These are phyloP conservation scores for Caradrina clavipalpis DNA, from an alignment of 2,888 invertebrate genomes.

Conservation along the genomic window DNA sequence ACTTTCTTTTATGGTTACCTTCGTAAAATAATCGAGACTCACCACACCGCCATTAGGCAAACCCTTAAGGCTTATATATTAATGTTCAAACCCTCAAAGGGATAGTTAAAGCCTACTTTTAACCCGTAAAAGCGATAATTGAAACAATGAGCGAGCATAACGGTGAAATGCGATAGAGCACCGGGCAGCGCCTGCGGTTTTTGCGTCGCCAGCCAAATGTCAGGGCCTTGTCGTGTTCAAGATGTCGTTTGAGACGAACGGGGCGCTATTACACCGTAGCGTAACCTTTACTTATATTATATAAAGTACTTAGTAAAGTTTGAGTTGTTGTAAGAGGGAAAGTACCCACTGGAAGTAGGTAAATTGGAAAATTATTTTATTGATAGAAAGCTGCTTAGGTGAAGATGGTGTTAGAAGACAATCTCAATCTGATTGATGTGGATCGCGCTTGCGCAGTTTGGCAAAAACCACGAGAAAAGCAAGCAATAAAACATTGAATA, in stretches of 20 bases:
- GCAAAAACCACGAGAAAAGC: no score
- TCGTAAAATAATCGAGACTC: background rate
- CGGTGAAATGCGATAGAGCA: conserved; percentile 62
- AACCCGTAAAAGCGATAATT: conserved; percentile 45
- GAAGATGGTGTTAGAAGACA: no score
- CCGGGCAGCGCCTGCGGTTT: conserved; percentile 56
- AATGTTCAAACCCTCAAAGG: conserved; percentile 5
- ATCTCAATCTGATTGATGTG: no score
- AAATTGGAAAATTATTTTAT: no score
- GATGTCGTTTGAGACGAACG: conserved; percentile 55
- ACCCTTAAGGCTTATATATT: background rate
- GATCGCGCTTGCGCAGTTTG: no score
- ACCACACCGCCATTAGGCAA: background rate
- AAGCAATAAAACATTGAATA: no score
- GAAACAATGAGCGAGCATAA: conserved; percentile 54
- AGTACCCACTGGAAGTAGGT: no score
- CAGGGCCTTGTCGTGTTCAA: conserved; percentile 74
- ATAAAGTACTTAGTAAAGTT: no score
- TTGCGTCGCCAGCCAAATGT: conserved; percentile 75
- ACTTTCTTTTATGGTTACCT: no score
- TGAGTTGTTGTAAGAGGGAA: no score
- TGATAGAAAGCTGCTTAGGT: no score
- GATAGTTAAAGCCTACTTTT: conserved; percentile 7
- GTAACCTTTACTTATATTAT: background rate
- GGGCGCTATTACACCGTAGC: conserved; percentile 56